A percentile compares a stretch with the other conserved stretches of the same genome.
Conservation (phyloP, 1,140 invertebrate genomes). For the Matsumurasca onukii region DNA sequence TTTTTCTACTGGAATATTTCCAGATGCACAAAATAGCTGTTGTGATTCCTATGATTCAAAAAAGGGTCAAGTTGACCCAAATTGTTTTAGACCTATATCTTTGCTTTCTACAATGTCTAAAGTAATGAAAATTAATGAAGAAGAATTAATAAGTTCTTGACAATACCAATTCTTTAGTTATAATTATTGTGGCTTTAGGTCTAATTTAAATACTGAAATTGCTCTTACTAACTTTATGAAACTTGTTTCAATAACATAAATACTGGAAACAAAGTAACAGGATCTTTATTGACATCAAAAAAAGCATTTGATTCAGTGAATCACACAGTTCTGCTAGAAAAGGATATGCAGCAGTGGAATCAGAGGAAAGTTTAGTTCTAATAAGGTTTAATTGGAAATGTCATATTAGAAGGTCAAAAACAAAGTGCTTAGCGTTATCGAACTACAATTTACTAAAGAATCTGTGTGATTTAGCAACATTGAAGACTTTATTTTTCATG, state of each 20-base stretch:
- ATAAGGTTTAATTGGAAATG: no score
- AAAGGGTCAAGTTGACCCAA: background rate
- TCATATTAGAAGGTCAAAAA: no score
- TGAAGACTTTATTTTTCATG: no score
- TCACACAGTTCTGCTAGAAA: background rate
- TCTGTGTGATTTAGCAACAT: no score
- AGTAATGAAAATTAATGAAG: background rate
- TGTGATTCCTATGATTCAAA: background rate
- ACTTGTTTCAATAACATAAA: background rate
- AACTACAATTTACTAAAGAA: no score
- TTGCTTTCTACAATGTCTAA: background rate
- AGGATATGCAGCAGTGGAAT: background rate
- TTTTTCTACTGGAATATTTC: background rate
- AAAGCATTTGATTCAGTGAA: constrained; percentile 4
- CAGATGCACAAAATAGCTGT: background rate
- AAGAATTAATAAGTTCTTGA: background rate
- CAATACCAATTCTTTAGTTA: background rate
- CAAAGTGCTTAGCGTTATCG: no score
- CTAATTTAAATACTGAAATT: background rate
- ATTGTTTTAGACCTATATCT: background rate
- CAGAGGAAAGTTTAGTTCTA: background rate
- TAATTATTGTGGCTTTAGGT: background rate
- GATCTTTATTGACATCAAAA: background rate
- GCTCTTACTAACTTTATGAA: background rate
- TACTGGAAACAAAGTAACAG: background rate